Evolutionary conservation across 2,888 invertebrate species (phyloP).

Genomic region (Rhamphomyia laevipes): DNA sequence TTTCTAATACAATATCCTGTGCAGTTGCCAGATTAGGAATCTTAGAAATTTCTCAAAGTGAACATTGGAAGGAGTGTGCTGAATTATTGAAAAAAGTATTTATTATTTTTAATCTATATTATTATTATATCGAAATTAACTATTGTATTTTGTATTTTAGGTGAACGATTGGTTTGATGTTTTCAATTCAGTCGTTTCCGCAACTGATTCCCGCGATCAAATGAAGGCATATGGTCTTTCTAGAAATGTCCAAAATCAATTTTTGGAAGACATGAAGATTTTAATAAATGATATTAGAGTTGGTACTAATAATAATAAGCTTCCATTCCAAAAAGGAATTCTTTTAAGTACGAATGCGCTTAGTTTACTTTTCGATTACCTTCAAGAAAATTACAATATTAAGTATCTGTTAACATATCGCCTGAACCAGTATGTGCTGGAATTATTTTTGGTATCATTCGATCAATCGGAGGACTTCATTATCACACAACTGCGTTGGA

Average conservation of each 20-base stretch:
- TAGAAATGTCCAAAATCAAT: conserved; percentile 12
- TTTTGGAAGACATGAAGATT: conserved; percentile 15
- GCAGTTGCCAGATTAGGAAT: conserved; percentile 12
- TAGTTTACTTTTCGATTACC: not conserved
- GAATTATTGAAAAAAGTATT: not conserved
- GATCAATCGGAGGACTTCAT: conserved; percentile 2
- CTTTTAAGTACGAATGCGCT: conserved; percentile 14
- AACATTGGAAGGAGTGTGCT: not conserved
- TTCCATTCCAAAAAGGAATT: conserved; percentile 20
- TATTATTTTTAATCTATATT: no score
- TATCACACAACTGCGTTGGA: conserved; percentile 4
- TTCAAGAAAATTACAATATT: not conserved
- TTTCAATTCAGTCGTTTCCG: conserved; percentile 14
- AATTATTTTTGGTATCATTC: conserved; percentile 1
- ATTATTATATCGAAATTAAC: no score
- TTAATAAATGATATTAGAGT: conserved; percentile 12
- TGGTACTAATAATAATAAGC: conserved; percentile 10
- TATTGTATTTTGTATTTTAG: no score
- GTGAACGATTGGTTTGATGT: conserved; percentile 20
- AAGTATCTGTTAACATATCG: not conserved
- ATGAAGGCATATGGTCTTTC: conserved; percentile 16
- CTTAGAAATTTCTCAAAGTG: not conserved
- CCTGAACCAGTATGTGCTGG: conserved; percentile 1
- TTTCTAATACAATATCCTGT: conserved; percentile 17
- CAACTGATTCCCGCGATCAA: conserved; percentile 13